These are phyloP conservation scores for Phyto melanocephala DNA, from an alignment of 2,888 invertebrate genomes.

Conservation along the genomic window DNA sequence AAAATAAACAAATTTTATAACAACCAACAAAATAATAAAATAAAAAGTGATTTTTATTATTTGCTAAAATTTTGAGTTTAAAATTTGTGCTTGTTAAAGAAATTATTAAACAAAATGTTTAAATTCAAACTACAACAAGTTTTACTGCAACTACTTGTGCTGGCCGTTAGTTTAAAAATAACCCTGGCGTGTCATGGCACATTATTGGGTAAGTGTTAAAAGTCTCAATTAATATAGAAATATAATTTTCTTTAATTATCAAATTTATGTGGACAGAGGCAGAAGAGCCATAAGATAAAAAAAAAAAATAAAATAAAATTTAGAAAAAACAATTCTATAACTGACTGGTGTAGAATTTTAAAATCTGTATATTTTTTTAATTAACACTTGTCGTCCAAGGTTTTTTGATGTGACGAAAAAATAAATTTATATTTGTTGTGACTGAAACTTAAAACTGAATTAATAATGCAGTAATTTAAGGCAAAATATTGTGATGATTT, in stretches of 20 bases:
- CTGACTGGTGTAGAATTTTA: not conserved
- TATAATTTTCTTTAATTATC: conserved; percentile 3
- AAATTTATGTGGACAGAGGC: not conserved
- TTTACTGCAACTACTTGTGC: conserved; percentile 68
- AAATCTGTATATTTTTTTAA: conserved; percentile 19
- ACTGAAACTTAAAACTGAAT: too few relatives aligned
- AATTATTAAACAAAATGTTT: conserved; percentile 49
- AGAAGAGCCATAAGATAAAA: not conserved
- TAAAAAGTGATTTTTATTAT: not conserved
- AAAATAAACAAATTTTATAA: conserved; percentile 1
- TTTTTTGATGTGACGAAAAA: conserved; percentile 36
- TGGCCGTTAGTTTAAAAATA: conserved; percentile 71
- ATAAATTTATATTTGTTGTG: too few relatives aligned
- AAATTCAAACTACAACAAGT: conserved; percentile 56
- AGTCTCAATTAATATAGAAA: conserved; percentile 26
- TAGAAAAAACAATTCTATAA: not conserved
- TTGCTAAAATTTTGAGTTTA: not conserved
- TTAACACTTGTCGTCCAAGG: conserved; percentile 6
- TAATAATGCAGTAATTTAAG: not conserved
- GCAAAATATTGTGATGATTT: not conserved
- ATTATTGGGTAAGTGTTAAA: conserved; percentile 74
- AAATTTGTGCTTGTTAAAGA: conserved; percentile 20
- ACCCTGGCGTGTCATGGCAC: conserved; percentile 75
- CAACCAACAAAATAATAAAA: conserved; percentile 3
- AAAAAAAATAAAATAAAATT: not conserved